phyloP scores from a whole-genome alignment of 2,113 vertebrate genomes.

The Larimichthys polyactis region DNA sequence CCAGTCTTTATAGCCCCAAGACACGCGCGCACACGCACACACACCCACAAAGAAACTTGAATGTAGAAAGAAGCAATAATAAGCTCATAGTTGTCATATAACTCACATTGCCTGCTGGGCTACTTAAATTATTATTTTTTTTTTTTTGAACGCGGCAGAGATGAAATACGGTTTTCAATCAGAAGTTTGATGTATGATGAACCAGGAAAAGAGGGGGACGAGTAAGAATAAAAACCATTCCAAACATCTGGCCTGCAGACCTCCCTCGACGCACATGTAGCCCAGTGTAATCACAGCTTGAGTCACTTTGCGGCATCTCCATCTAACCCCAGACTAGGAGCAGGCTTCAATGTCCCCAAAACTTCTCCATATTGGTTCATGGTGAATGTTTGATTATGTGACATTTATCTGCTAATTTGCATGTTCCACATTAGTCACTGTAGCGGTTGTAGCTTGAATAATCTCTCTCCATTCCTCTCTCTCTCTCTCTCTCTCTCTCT shows the following conservation, averaged over 20 bases:
- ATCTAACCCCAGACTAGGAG: constrained; percentile 74
- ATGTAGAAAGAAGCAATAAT: constrained; percentile 27
- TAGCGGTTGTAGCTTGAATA: constrained; percentile 45
- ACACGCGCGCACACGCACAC: constrained; percentile 16
- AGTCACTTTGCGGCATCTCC: constrained; percentile 80
- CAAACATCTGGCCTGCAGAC: constrained; percentile 86
- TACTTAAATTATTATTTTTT: constrained; percentile 26
- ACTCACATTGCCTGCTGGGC: constrained; percentile 57
- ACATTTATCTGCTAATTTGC: constrained; percentile 75
- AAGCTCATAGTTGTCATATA: constrained; percentile 46
- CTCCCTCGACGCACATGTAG: constrained; percentile 80
- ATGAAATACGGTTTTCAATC: constrained; percentile 70
- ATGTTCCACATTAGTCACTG: constrained; percentile 66
- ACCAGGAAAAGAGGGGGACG: constrained; percentile 66
- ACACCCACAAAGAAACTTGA: constrained; percentile 16
- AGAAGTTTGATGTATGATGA: constrained; percentile 78
- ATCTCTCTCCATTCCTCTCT: constrained; percentile 46
- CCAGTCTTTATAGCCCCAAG: background rate
- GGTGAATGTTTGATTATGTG: constrained; percentile 59
- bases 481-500: constrained; percentile 33
- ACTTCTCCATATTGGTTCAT: constrained; percentile 49
- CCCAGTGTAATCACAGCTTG: constrained; percentile 78
- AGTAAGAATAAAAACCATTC: constrained; percentile 73
- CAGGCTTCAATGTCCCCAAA: constrained; percentile 67
- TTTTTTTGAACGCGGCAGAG: constrained; percentile 46